Evolutionary conservation across 2,888 invertebrate genomes (phyloP), one percentile per base, ranked within the genome.

Genomic region (Diloba caeruleocephala): DNA sequence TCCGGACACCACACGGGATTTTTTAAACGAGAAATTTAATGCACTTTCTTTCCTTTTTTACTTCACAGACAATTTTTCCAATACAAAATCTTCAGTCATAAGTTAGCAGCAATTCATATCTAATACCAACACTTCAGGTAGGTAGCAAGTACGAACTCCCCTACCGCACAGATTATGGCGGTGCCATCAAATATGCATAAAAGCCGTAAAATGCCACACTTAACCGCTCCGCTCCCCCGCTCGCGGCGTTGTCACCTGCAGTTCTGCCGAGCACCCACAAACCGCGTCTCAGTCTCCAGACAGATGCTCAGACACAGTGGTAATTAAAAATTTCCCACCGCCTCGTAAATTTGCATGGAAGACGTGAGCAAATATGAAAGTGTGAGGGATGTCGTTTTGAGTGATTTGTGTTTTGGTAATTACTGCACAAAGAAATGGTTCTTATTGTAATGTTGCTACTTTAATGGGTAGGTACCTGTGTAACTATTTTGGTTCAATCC

Each of bases 121-220:
- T 79, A 78, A 84, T 85, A 68, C 49, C 62, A 36, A 61, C 68
- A 67, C 54, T 67, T 61, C 74, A 67, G 60, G 67, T 66, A 50
- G 57, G 17, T 57, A 52, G 21, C 41, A 46, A 46, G 51, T 60
- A n/a, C n/a, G n/a, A n/a, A 7, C 76, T 80, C 83, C 85, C 84
- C 73, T 75, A 61, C 63, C 85, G 85, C 91, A 89, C 85, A 92
- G 92, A 92, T 92, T 92, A 93, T 92, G 91, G 88, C 85, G 90
- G 87, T 78, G 87, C 88, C 92, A 92, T 93, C 89, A 93, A 93
- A 93, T 94, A 93, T 94, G 93, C 93, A 94, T 92, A 92, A 93
- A 93, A 90, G 92, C 90, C 87, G 90, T 93, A 93, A 93, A 93
- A 93, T 92, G 89, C 86, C 89, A 88, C 91, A 92, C 88, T 93